Percentiles rank a stretch among this genome's conserved stretches.
Conservation (phyloP, 2,888 invertebrate genomes). For the Drosophila eohydei region DNA sequence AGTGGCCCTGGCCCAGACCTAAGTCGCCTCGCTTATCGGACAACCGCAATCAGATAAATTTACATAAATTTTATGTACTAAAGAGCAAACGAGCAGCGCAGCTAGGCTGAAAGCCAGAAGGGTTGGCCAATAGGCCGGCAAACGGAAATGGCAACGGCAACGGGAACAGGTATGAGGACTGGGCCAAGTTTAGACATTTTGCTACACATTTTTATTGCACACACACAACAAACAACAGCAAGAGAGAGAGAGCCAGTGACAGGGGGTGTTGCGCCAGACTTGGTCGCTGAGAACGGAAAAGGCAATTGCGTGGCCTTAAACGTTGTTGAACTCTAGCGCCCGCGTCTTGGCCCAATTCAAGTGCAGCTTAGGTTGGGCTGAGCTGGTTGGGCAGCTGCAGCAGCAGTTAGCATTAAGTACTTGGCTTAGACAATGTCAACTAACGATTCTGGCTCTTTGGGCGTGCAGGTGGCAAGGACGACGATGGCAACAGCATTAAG, state of each 20-base stretch:
- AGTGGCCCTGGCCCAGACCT: conserved; percentile 25
- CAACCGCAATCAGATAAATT: conserved; percentile 70
- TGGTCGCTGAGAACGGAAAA: conserved; percentile 61
- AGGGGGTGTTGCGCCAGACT: conserved; percentile 1
- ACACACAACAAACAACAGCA: background rate
- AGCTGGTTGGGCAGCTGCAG: background rate
- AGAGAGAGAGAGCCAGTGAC: background rate
- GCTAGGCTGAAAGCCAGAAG: conserved; percentile 11
- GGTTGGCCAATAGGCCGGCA: conserved; percentile 21
- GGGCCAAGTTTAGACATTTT: conserved; percentile 64
- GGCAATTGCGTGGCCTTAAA: conserved; percentile 67
- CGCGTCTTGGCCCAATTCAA: background rate
- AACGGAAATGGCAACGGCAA: conserved; percentile 6
- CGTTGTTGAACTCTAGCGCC: conserved; percentile 20
- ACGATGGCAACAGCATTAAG: conserved; percentile 87
- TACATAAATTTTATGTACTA: conserved; percentile 69
- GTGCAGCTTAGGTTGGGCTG: conserved; percentile 4
- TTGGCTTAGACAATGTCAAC: background rate
- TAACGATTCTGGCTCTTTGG: background rate
- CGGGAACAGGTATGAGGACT: conserved; percentile 1
- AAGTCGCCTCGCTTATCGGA: conserved; percentile 53
- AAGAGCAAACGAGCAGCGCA: conserved; percentile 35
- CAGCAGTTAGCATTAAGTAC: conserved; percentile 13
- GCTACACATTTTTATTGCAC: conserved; percentile 53
- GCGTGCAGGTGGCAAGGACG: conserved; percentile 91